Evolutionary conservation across 2,113 vertebrate species (phyloP).

Genomic region (Corythoichthys haematopterus): DNA sequence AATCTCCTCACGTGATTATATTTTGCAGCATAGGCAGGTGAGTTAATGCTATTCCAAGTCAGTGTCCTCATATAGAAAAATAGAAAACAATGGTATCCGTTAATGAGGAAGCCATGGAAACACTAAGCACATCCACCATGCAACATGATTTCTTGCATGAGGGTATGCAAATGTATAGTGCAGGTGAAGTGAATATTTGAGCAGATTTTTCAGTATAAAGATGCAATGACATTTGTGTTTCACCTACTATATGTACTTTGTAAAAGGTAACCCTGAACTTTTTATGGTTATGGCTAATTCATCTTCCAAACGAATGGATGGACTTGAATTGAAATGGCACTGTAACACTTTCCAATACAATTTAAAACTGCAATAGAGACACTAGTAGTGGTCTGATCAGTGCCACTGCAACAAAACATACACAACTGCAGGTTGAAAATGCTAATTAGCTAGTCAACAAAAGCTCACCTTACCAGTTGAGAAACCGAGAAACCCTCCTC

Average conservation of each 20-base stretch:
- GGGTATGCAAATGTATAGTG: constrained; percentile 1
- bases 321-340: not conserved
- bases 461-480: too few species aligned
- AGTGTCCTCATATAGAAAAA: constrained; percentile 21
- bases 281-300: not conserved
- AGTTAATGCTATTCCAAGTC: constrained; percentile 37
- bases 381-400: not conserved
- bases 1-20: constrained; percentile 70
- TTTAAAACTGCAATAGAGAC: not conserved
- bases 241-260: not conserved
- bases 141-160: constrained; percentile 15
- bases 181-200: constrained; percentile 27
- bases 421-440: not conserved
- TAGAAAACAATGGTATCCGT: constrained; percentile 27
- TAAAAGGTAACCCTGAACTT: not conserved
- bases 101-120: constrained; percentile 18
- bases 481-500: too few species aligned
- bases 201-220: not conserved
- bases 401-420: not conserved
- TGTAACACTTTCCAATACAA: not conserved
- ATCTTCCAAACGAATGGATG: not conserved
- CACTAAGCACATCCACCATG: constrained; percentile 15
- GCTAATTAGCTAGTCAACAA: not conserved
- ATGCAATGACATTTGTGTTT: not conserved
- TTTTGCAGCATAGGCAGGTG: constrained; percentile 49